Percentiles rank a stretch among this genome's conserved stretches.
Evolutionary conservation across 2,888 invertebrate genomes (phyloP).

Genomic region (Ypsolopha scabrella): DNA sequence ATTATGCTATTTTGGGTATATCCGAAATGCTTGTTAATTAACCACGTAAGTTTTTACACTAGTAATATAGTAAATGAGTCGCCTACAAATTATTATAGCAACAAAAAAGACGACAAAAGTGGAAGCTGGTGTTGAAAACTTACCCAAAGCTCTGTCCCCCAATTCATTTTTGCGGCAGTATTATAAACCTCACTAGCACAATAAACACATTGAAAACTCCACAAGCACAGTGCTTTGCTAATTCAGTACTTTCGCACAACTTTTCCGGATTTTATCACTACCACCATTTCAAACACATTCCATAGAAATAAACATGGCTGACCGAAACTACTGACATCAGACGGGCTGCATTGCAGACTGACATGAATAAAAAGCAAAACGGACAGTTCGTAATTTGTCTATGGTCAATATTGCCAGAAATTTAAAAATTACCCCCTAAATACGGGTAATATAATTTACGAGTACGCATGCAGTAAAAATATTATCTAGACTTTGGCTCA

Average conservation of each 20-base stretch:
- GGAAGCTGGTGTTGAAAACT: slow-evolving; percentile 26
- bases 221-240: slow-evolving; percentile 38
- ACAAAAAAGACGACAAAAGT: background rate
- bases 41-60: too few relatives aligned
- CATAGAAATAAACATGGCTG: slow-evolving; percentile 64
- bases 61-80: too few relatives aligned
- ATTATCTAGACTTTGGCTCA: background rate
- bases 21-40: too few relatives aligned
- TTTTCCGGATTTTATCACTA: slow-evolving; percentile 46
- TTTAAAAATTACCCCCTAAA: background rate
- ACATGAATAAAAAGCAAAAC: slow-evolving; percentile 8
- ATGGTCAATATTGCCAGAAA: slow-evolving; percentile 19
- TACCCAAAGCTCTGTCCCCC: slow-evolving; percentile 78
- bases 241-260: slow-evolving; percentile 36
- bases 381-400: slow-evolving; percentile 14
- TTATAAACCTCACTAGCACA: slow-evolving; percentile 54
- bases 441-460: slow-evolving; percentile 1
- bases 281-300: slow-evolving; percentile 61
- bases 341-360: slow-evolving; percentile 6
- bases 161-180: slow-evolving; percentile 70
- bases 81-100: too few relatives aligned
- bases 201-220: slow-evolving; percentile 59
- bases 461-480: background rate
- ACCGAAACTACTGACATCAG: slow-evolving; percentile 27
- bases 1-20: too few relatives aligned